Conservation (phyloP, 2,797 vertebrate species). For the Phaenicophaeus curvirostris region DNA sequence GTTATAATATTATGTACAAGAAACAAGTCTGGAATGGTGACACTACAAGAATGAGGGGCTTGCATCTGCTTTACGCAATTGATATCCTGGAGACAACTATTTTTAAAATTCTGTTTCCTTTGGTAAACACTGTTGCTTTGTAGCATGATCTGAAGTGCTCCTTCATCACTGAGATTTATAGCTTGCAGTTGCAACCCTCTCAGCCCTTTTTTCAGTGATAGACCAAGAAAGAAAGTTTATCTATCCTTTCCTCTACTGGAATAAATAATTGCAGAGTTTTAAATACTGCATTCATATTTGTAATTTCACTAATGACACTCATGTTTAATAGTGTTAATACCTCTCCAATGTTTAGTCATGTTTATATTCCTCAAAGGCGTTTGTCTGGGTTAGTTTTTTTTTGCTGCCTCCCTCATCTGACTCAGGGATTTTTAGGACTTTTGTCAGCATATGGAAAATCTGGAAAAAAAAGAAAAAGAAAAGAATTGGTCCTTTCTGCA, state of each 20-base stretch:
- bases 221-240: slow-evolving; percentile 51
- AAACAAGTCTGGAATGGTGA: neutral
- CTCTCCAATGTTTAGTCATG: slow-evolving; percentile 32
- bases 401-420: neutral
- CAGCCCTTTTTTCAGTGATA: neutral
- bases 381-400: neutral
- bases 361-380: neutral
- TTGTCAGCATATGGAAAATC: neutral
- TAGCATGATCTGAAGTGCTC: neutral
- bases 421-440: neutral
- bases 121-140: slow-evolving; percentile 21
- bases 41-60: neutral
- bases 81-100: slow-evolving; percentile 23
- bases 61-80: neutral
- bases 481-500: neutral
- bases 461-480: neutral
- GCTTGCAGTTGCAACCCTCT: slow-evolving; percentile 16
- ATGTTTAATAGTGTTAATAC: slow-evolving; percentile 27
- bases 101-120: slow-evolving; percentile 41
- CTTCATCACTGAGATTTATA: slow-evolving; percentile 33
- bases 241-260: slow-evolving; percentile 28
- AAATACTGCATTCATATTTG: slow-evolving; percentile 41
- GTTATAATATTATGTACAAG: neutral
- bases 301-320: slow-evolving; percentile 7
- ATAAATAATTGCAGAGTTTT: slow-evolving; percentile 45